Evolutionary conservation across 2,888 invertebrate species (phyloP).

Genomic region (Sarcophaga rosellei): DNA sequence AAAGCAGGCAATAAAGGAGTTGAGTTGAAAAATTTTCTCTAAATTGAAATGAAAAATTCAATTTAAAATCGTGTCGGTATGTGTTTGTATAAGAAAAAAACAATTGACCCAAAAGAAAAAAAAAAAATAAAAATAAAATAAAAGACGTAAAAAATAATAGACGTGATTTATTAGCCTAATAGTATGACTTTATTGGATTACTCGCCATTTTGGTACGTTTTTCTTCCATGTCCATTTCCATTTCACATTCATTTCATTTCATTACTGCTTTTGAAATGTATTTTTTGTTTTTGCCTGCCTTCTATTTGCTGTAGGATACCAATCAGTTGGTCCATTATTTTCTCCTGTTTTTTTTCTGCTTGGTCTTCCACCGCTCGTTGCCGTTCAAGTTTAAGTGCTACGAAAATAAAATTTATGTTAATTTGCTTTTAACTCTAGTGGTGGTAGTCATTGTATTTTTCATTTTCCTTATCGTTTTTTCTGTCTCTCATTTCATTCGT

Average conservation of each 20-base stretch:
- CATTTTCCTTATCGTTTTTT: conserved; percentile 16
- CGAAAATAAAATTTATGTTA: conserved; percentile 77
- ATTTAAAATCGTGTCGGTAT: conserved; percentile 1
- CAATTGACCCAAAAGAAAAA: conserved; percentile 33
- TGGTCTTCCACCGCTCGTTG: background rate
- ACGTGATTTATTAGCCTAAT: conserved; percentile 62
- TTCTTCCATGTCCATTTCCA: conserved; percentile 12
- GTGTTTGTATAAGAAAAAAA: conserved; percentile 14
- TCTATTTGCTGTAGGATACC: conserved; percentile 56
- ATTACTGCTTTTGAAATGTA: conserved; percentile 9
- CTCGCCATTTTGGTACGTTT: conserved; percentile 23
- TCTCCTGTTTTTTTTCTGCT: conserved; percentile 1
- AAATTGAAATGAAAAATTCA: conserved; percentile 35
- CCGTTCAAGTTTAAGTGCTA: conserved; percentile 62
- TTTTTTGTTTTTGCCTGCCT: conserved; percentile 21
- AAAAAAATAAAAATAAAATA: background rate
- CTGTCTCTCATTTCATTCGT: background rate
- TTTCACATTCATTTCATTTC: conserved; percentile 59
- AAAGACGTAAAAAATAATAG: conserved; percentile 22
- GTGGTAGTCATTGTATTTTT: conserved; percentile 36
- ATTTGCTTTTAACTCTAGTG: conserved; percentile 77
- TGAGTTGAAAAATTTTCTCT: conserved; percentile 5
- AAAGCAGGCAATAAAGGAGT: background rate
- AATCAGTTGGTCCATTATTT: conserved; percentile 41
- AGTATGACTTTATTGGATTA: conserved; percentile 65